Percentiles rank a stretch among this genome's conserved stretches.
phyloP scores from a whole-genome alignment of 2,113 vertebrate genomes.

The Syrmaticus mikado region DNA sequence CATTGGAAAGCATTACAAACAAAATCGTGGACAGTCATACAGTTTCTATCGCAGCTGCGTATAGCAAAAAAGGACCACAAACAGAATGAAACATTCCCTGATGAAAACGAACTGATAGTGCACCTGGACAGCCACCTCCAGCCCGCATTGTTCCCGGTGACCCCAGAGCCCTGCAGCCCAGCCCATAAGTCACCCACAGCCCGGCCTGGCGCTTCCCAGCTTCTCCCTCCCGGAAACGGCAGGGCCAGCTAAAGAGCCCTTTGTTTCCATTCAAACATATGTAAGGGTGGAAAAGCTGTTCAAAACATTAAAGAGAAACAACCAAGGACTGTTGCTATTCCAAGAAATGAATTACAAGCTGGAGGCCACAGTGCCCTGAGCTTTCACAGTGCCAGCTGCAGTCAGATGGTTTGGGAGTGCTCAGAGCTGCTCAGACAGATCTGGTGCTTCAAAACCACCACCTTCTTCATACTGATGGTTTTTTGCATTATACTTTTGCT shows the following conservation, averaged over 20 bases:
- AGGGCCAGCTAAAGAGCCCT: constrained; percentile 22
- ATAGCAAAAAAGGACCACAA: neutral
- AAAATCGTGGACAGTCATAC: neutral
- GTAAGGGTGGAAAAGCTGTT: constrained; percentile 57
- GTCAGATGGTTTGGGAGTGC: neutral
- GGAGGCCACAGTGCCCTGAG: neutral
- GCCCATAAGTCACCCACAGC: neutral
- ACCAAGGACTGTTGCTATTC: constrained; percentile 56
- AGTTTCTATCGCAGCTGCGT: neutral
- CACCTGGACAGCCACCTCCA: constrained; percentile 56
- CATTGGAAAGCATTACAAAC: neutral
- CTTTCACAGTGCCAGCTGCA: neutral
- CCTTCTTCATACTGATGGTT: neutral
- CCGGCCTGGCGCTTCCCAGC: neutral
- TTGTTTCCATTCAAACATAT: constrained; percentile 54
- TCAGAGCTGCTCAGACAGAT: neutral
- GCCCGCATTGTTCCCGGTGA: constrained; percentile 18
- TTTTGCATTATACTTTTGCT: neutral
- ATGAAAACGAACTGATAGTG: constrained; percentile 40
- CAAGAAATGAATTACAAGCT: constrained; percentile 45
- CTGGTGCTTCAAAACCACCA: neutral
- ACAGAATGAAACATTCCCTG: neutral
- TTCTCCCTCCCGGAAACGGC: neutral
- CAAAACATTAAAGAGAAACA: constrained; percentile 55
- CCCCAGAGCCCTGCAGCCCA: neutral